Base-by-base conservation (phyloP, 2,113 vertebrate species). In the Phycodurus eques region DNA sequence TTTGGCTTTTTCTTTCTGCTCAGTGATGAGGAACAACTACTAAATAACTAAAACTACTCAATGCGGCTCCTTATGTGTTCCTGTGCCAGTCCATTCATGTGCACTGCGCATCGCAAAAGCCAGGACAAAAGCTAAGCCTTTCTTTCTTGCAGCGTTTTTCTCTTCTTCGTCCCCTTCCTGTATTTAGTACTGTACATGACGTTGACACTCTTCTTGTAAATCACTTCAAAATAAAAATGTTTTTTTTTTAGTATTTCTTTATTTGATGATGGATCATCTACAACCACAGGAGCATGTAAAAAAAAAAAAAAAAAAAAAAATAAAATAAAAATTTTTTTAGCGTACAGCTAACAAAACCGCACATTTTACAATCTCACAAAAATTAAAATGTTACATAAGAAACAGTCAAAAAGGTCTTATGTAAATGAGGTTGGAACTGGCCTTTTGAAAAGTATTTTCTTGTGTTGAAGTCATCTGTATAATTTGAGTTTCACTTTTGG, bases 61-160 rank as follows among this genome's bases (percentile, higher is more conserved):
- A 20, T 7, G 20, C 61, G 20, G 61, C 61, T 35, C 35, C 31
- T n/a, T 0, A 63, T 68, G 73, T 44, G 3, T 63, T 57, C 56
- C 68, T 59, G 56, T 43, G 61, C 61, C 35, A 42, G 19, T 63
- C 9, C 35, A 68, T 10, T 22, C 59, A 35, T 68, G 68, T 59
- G 54, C 20, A 22, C 43, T 69, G 57, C 10, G 9, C 20, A 75
- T 66, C 61, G 62, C n/a, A 66, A 73, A 61, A 77, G 71, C 70
- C 66, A 27, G 70, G 70, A 60, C 27, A 70, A 68, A 42, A 68
- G 67, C 80, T 68, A 71, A 20, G 61, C 66, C 80, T 84, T 88
- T 79, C 83, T 92, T 92, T 87, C 79, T 68, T 85, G 79, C 35
- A 75, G 1, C 12, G 0, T 42, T 44, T 27, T 64, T 72, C 46